A percentile compares a stretch with the other conserved stretches of the same genome.
Evolutionary conservation across 2,888 invertebrate species (phyloP).

Genomic region (Tuberolachnus salignus): DNA sequence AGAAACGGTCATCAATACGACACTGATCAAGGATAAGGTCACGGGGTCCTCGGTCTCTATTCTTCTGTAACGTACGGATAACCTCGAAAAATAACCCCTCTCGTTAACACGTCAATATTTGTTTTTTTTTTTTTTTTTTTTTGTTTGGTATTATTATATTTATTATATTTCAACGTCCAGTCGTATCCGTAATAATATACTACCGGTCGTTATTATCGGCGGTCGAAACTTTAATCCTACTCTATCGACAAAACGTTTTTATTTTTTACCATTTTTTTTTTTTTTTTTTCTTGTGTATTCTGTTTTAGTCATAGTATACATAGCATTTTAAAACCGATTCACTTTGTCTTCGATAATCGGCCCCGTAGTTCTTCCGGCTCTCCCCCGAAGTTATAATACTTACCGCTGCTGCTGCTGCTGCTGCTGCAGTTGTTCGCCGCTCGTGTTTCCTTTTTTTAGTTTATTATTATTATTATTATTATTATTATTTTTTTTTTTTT

Average conservation of each 20-base stretch:
- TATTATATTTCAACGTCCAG: too few relatives aligned
- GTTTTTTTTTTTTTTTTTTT: too few relatives aligned
- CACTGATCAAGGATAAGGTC: neutral
- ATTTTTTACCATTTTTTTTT: too few relatives aligned
- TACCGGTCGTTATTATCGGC: neutral
- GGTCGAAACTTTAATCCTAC: neutral
- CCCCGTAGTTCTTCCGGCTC: slow-evolving; percentile 13
- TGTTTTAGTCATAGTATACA: too few relatives aligned
- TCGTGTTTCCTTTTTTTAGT: slow-evolving; percentile 16
- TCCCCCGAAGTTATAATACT: neutral
- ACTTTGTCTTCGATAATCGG: slow-evolving; percentile 35
- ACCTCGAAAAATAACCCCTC: neutral
- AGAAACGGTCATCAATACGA: neutral
- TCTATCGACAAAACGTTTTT: too few relatives aligned
- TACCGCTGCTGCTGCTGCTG: too few relatives aligned
- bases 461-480: neutral
- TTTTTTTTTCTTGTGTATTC: too few relatives aligned
- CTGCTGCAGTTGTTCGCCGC: neutral
- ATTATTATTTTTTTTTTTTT: slow-evolving; percentile 12
- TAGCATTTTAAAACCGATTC: too few relatives aligned
- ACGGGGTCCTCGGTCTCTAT: neutral
- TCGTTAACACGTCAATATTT: neutral
- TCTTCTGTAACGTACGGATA: neutral
- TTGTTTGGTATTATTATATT: too few relatives aligned
- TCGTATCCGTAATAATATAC: too few relatives aligned